phyloP scores from a whole-genome alignment of 2,113 vertebrate species.

The Myiopsitta monachus region DNA sequence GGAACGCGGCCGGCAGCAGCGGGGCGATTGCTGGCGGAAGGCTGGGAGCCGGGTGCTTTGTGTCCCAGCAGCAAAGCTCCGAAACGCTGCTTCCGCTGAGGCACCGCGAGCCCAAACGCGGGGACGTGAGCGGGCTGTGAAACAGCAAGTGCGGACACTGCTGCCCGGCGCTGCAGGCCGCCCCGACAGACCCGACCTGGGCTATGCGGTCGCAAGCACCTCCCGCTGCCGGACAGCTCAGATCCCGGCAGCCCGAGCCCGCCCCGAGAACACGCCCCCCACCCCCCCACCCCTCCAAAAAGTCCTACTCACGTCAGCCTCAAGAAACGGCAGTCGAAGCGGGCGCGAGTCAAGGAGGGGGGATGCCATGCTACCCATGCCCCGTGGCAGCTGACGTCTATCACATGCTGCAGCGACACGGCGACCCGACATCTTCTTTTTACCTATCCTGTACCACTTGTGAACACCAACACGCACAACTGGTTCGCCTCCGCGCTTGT shows the following conservation, averaged over 20 bases:
- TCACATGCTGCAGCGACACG: slow-evolving; percentile 54
- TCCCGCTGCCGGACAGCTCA: fast-evolving
- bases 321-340: slow-evolving; percentile 61
- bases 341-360: slow-evolving; percentile 57
- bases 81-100: background rate
- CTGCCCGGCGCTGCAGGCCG: background rate
- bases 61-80: background rate
- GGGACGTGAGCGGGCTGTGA: background rate
- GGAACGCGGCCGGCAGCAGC: background rate
- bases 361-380: slow-evolving; percentile 54
- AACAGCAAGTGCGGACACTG: background rate
- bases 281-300: background rate
- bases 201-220: background rate
- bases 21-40: background rate
- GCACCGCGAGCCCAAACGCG: background rate
- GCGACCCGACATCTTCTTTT: slow-evolving; percentile 69
- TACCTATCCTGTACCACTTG: slow-evolving; percentile 52
- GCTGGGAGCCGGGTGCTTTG: background rate
- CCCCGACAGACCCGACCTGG: fast-evolving
- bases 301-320: slow-evolving; percentile 63
- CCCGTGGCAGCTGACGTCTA: slow-evolving; percentile 59
- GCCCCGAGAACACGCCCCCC: background rate
- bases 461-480: slow-evolving; percentile 41
- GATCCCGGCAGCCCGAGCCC: background rate
- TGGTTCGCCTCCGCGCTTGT: background rate